These are phyloP conservation scores for Erannis defoliaria DNA, from an alignment of 2,888 invertebrate genomes.

Conservation along the genomic window DNA sequence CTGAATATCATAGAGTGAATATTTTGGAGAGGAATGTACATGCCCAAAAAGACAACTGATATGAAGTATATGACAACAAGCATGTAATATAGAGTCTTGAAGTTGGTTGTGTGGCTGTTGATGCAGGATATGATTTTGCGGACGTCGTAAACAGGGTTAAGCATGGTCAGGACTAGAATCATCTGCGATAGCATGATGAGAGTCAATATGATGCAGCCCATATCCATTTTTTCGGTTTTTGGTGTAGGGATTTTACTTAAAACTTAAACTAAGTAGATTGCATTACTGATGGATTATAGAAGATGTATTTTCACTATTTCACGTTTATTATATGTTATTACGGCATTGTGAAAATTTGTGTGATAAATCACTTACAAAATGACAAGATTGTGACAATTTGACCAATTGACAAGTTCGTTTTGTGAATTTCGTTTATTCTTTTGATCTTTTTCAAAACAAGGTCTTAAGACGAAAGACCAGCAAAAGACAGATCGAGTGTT, in stretches of 20 bases:
- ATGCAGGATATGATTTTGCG: conserved; percentile 59
- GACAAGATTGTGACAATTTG: conserved; percentile 52
- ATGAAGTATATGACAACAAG: conserved; percentile 57
- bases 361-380: conserved; percentile 15
- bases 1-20: conserved; percentile 60
- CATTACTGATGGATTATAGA: neutral
- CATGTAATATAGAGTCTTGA: conserved; percentile 52
- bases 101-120: conserved; percentile 47
- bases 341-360: conserved; percentile 2
- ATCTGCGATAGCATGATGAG: conserved; percentile 69
- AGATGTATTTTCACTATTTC: neutral
- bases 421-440: conserved; percentile 56
- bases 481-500: neutral
- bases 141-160: conserved; percentile 73
- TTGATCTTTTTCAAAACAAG: too few relatives aligned
- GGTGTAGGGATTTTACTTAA: conserved; percentile 27
- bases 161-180: conserved; percentile 63
- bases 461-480: too few relatives aligned
- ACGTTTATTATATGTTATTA: neutral
- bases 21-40: conserved; percentile 66
- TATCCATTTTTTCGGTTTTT: conserved; percentile 64
- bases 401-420: conserved; percentile 55
- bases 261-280: conserved; percentile 40
- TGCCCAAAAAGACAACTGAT: conserved; percentile 68
- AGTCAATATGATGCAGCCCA: conserved; percentile 59